A percentile compares a stretch with the other conserved stretches of the same genome.
phyloP scores from a whole-genome alignment of 2,888 invertebrate species.

The Campopleginae sp. region DNA sequence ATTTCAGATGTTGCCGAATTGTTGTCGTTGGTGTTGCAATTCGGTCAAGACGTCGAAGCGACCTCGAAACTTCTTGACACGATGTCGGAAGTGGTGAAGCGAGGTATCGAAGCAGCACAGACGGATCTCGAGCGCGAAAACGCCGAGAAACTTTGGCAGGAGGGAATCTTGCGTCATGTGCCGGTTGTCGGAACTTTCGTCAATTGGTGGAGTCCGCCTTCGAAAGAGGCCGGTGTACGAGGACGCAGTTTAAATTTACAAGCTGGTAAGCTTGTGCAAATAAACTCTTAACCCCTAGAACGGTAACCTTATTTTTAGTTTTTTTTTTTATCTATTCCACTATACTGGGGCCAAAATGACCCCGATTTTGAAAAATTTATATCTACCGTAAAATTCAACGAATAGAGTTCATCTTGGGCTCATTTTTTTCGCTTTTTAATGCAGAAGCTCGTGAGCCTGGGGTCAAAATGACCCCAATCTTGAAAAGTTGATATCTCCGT shows the following conservation, averaged over 20 bases:
- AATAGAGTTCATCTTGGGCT: too few species aligned
- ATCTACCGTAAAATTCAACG: too few species aligned
- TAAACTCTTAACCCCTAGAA: constrained; percentile 51
- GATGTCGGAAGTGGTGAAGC: constrained; percentile 97
- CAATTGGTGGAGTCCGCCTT: constrained; percentile 97
- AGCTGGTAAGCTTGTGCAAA: constrained; percentile 78
- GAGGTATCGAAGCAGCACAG: constrained; percentile 97
- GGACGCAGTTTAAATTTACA: constrained; percentile 93
- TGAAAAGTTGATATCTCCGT: too few species aligned
- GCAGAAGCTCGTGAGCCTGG: too few species aligned
- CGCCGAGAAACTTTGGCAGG: constrained; percentile 95
- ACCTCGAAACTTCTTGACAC: constrained; percentile 96
- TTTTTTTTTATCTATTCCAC: too few species aligned
- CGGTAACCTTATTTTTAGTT: constrained; percentile 23
- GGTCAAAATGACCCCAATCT: too few species aligned
- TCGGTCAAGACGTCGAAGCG: constrained; percentile 97
- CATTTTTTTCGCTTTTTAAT: too few species aligned
- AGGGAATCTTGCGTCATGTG: constrained; percentile 96
- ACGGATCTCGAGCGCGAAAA: constrained; percentile 96
- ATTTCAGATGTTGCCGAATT: constrained; percentile 93
- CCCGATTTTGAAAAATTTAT: too few species aligned
- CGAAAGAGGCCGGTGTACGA: constrained; percentile 91
- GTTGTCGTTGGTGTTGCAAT: constrained; percentile 92
- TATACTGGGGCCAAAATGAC: too few species aligned
- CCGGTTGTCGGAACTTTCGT: constrained; percentile 97